Conservation (phyloP, 2,113 vertebrate species). For the Chloropsis cyanopogon region DNA sequence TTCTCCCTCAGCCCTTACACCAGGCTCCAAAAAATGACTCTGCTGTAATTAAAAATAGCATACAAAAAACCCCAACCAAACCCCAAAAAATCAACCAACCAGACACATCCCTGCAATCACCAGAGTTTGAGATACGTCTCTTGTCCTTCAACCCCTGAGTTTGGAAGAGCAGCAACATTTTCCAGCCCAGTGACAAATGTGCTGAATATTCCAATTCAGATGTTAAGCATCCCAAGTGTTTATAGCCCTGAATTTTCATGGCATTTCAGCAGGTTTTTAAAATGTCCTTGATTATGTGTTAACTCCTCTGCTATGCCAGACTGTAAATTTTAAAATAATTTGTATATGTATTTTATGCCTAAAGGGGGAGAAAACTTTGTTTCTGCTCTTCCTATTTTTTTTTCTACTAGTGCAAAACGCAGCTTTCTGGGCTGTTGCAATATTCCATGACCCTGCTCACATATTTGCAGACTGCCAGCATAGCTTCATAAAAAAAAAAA, state of each 20-base stretch:
- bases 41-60: neutral
- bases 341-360: neutral
- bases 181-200: neutral
- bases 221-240: neutral
- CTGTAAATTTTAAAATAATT: neutral
- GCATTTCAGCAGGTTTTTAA: neutral
- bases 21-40: neutral
- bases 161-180: neutral
- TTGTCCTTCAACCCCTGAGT: neutral
- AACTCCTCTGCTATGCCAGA: neutral
- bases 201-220: neutral
- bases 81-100: neutral
- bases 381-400: neutral
- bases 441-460: neutral
- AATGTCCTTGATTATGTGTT: neutral
- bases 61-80: neutral
- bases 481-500: neutral
- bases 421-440: neutral
- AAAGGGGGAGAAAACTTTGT: neutral
- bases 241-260: neutral
- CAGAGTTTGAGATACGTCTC: neutral
- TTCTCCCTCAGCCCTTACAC: neutral
- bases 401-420: neutral
- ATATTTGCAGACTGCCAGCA: neutral
- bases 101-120: neutral